These are phyloP conservation scores for Chanos chanos DNA, from an alignment of 2,797 vertebrate genomes.

Conservation along the genomic window DNA sequence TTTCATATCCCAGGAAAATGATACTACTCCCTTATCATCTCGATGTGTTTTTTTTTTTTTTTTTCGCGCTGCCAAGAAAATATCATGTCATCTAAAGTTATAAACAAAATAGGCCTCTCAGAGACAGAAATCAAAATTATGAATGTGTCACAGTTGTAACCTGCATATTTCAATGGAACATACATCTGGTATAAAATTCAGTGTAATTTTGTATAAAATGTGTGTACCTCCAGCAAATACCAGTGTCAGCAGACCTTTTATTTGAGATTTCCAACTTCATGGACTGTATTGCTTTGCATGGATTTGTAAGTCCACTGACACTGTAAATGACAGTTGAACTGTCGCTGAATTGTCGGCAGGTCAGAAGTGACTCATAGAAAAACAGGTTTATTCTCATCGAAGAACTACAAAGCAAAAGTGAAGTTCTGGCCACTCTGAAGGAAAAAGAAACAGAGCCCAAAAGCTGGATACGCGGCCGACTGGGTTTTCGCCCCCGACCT, in stretches of 20 bases:
- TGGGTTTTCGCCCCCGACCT: constrained; percentile 63
- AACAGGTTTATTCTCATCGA: constrained; percentile 73
- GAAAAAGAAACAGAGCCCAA: constrained; percentile 79
- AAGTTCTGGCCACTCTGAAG: constrained; percentile 73
- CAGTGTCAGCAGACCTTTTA: too few species aligned
- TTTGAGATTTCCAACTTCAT: neutral
- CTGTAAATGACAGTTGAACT: constrained; percentile 35
- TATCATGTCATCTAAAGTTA: too few species aligned
- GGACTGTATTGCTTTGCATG: constrained; percentile 1
- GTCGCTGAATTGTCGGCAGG: constrained; percentile 41
- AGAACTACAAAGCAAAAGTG: constrained; percentile 79
- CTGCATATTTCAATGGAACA: too few species aligned
- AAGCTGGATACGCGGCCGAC: constrained; percentile 80
- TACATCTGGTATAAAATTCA: too few species aligned
- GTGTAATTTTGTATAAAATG: too few species aligned
- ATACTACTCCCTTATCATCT: neutral
- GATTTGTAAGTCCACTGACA: constrained; percentile 1
- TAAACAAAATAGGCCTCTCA: neutral
- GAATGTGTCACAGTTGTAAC: too few species aligned
- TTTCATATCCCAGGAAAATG: neutral
- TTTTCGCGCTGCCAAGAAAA: constrained; percentile 15
- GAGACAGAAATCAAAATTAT: neutral
- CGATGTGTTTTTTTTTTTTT: neutral
- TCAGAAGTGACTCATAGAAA: constrained; percentile 36
- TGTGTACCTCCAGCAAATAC: too few species aligned